phyloP scores from a whole-genome alignment of 2,888 invertebrate genomes.

The Physocephala rufipes region DNA sequence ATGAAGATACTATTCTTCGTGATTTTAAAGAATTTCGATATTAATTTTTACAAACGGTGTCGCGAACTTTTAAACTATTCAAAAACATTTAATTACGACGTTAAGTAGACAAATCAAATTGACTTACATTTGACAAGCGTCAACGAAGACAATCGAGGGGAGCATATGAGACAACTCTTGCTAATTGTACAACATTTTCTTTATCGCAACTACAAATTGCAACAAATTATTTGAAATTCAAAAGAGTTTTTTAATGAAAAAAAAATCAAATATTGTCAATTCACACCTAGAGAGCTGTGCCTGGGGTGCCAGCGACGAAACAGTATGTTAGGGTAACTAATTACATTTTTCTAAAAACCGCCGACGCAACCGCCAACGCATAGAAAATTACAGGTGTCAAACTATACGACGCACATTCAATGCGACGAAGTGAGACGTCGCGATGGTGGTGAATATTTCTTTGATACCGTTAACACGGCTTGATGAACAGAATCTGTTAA shows the following conservation, averaged over 20 bases:
- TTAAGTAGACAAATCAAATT: constrained; percentile 17
- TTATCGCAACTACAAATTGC: constrained; percentile 6
- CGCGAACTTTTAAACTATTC: too few species aligned
- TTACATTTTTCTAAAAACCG: too few species aligned
- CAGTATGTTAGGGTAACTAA: not conserved
- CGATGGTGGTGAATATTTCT: too few species aligned
- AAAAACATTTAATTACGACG: constrained; percentile 11
- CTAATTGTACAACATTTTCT: not conserved
- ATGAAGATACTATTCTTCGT: too few species aligned
- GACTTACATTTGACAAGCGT: not conserved
- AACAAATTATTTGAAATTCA: constrained; percentile 6
- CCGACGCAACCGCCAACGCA: too few species aligned
- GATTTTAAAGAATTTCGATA: too few species aligned
- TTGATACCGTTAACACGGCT: too few species aligned
- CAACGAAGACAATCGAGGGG: not conserved
- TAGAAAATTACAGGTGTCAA: not conserved
- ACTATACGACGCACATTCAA: not conserved
- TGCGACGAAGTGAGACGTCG: not conserved
- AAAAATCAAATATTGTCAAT: not conserved
- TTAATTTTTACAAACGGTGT: too few species aligned
- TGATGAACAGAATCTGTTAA: not conserved
- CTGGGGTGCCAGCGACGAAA: not conserved
- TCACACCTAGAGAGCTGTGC: not conserved
- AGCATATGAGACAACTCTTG: not conserved
- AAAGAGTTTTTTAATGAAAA: not conserved